Conservation (phyloP, 2,113 vertebrate genomes). For the Naja naja region DNA sequence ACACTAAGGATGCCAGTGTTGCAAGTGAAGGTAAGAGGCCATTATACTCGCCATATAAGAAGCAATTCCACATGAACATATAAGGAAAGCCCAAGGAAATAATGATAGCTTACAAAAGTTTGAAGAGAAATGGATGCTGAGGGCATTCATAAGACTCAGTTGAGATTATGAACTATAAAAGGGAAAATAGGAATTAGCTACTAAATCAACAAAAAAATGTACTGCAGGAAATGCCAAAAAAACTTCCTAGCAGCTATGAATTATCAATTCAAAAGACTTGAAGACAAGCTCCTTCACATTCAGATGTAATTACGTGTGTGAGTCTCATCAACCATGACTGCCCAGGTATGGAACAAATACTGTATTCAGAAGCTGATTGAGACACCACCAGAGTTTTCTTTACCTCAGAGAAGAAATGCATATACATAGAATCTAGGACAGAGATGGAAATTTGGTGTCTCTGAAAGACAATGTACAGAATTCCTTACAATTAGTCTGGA, state of each 20-base stretch:
- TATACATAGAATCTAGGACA: background rate
- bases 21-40: background rate
- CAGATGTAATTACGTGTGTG: background rate
- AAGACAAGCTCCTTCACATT: background rate
- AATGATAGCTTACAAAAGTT: slow-evolving; percentile 18
- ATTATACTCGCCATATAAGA: background rate
- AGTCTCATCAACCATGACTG: background rate
- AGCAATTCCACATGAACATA: slow-evolving; percentile 28
- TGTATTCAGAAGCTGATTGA: background rate
- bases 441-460: background rate
- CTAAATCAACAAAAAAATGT: background rate
- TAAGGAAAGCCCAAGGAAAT: slow-evolving; percentile 25
- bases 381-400: background rate
- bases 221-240: background rate
- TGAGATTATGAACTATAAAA: slow-evolving; percentile 5
- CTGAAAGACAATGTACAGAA: background rate
- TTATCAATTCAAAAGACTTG: slow-evolving; percentile 3
- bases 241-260: background rate
- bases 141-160: slow-evolving; percentile 32
- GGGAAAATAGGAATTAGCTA: slow-evolving; percentile 1
- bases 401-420: background rate
- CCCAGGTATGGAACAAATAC: background rate
- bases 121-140: slow-evolving; percentile 10
- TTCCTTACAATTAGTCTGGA: background rate
- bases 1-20: background rate